Percentiles rank a stretch among this genome's conserved stretches.
These are phyloP conservation scores for Hormiphora californensis DNA, from an alignment of 37 sponge, comb jelly and placozoan genomes.

Conservation along the genomic window DNA sequence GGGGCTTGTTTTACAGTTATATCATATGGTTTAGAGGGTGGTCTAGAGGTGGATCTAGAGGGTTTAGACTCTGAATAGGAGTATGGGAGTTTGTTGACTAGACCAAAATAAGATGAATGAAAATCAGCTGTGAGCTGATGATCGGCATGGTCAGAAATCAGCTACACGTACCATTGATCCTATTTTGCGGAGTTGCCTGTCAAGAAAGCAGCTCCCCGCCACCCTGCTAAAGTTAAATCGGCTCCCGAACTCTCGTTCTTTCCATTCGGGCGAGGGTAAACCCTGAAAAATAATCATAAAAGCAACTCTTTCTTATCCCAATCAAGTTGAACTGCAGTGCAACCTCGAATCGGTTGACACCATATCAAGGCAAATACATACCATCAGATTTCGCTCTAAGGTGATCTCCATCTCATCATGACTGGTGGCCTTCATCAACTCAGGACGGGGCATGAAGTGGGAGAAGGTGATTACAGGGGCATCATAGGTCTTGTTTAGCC, in stretches of 20 bases:
- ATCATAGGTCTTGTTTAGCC: background rate
- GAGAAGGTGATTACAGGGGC: slow-evolving; percentile 53
- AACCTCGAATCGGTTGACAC: background rate
- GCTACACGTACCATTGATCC: slow-evolving; percentile 52
- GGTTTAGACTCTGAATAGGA: too few species aligned
- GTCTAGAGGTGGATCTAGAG: background rate
- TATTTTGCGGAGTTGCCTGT: slow-evolving; percentile 6
- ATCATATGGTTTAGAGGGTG: background rate
- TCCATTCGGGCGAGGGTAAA: slow-evolving; percentile 20
- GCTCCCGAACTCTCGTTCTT: slow-evolving; percentile 6
- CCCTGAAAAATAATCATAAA: background rate
- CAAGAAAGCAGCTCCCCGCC: slow-evolving; percentile 7
- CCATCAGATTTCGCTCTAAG: slow-evolving; percentile 15
- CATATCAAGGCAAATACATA: background rate
- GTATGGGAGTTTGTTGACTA: too few species aligned
- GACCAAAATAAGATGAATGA: too few species aligned
- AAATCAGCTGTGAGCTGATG: too few species aligned
- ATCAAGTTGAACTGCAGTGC: background rate
- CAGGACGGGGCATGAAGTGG: slow-evolving; percentile 43
- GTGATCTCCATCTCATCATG: slow-evolving; percentile 17
- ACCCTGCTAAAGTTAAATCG: slow-evolving; percentile 45
- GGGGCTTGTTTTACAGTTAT: background rate
- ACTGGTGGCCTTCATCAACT: background rate
- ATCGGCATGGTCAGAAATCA: too few species aligned
- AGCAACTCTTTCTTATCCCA: too few species aligned